Base-by-base conservation (phyloP, 1,140 invertebrate species). In the Chionoecetes opilio region DNA sequence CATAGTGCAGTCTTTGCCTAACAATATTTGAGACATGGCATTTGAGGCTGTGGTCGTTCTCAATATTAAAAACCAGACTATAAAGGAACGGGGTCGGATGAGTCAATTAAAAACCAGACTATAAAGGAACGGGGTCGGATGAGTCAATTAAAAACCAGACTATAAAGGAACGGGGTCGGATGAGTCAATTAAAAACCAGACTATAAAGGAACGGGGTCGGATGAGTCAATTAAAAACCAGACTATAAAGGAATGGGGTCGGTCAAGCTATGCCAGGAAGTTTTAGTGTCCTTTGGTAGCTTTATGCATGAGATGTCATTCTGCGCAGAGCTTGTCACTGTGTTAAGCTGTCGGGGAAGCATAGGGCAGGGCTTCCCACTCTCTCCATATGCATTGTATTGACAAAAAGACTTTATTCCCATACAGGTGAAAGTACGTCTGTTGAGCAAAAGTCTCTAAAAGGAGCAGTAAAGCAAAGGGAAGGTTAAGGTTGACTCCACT, bases 401-500 rank as follows among this genome's bases (percentile, higher is more conserved):
- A 75, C 63, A 75, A 75, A 26, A n/a, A n/a, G 26, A 75, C 63
- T 93, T 85, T 93, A 86, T 26, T 93, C 46, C 82, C 82, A 93
- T 93, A 93, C 92, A 86, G 92, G 82, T 93, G 34, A 26, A 82
- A 92, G 21, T n/a, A 89, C 41, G 37, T n/a, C n/a, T n/a, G n/a
- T 21, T 38, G 41, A 89, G 29, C 41, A 34, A 41, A 46, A 89
- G 87, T 89, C 37, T n/a, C 87, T 38, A 38, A 89, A 38, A 89
- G 26, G 32, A 8, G 29, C n/a, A n/a, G n/a, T n/a, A n/a, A n/a
- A n/a, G n/a, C n/a, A 75, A 75, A 75, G n/a, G 26, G n/a, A n/a
- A 21, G 26, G n/a, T 75, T n/a, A 46, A 93, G 84, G 82, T 85
- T 93, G 92, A 93, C 92, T 93, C 92, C 92, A 93, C 92, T 93